Percentiles rank a stretch among this genome's conserved stretches.
These are phyloP conservation scores for Otolemur garnettii DNA, from an alignment of 2,113 vertebrate species.

Conservation along the genomic window DNA sequence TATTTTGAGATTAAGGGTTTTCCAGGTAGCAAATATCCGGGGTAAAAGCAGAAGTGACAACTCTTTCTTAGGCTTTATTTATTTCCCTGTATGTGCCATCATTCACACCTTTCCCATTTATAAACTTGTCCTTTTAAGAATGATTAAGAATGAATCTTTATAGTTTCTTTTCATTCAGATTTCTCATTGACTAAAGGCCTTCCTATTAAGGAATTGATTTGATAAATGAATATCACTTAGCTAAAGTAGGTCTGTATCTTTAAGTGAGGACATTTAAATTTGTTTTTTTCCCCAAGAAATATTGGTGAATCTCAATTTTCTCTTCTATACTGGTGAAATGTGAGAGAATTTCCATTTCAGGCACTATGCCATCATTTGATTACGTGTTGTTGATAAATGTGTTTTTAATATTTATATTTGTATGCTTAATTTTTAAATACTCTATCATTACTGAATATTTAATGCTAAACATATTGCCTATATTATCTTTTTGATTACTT, in stretches of 20 bases:
- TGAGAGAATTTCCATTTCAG: not conserved
- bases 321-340: not conserved
- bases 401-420: not conserved
- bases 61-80: not conserved
- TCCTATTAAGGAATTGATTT: not conserved
- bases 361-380: not conserved
- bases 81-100: not conserved
- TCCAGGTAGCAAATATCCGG: not conserved
- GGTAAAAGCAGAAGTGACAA: conserved; percentile 17
- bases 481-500: not conserved
- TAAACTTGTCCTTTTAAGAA: not conserved
- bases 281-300: conserved; percentile 18
- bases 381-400: not conserved
- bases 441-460: not conserved
- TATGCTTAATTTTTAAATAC: not conserved
- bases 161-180: not conserved
- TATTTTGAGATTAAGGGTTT: conserved; percentile 24
- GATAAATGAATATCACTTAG: not conserved
- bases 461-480: not conserved
- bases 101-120: not conserved
- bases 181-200: not conserved
- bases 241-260: not conserved
- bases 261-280: not conserved
- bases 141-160: not conserved
- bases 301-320: not conserved